phyloP scores from a whole-genome alignment of 2,113 vertebrate genomes.

The Balaenoptera acutorostrata region DNA sequence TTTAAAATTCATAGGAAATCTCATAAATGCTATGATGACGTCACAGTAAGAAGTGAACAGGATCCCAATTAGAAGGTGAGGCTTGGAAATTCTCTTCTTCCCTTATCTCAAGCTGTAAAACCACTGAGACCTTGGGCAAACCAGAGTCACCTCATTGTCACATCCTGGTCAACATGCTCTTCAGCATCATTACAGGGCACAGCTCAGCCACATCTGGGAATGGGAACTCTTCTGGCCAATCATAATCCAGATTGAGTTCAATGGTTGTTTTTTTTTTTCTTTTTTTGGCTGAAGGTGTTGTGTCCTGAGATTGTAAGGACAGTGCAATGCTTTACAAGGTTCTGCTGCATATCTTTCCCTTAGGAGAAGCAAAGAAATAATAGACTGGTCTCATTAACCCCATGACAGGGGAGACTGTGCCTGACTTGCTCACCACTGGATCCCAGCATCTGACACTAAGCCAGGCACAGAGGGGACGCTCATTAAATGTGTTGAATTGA shows the following conservation, averaged over 20 bases:
- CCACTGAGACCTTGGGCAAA: not conserved
- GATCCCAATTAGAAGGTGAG: not conserved
- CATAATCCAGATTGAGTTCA: not conserved
- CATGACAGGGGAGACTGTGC: not conserved
- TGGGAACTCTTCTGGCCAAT: not conserved
- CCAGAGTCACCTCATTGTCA: not conserved
- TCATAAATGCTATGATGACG: not conserved
- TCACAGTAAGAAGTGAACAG: not conserved
- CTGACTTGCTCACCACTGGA: not conserved
- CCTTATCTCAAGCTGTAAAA: not conserved
- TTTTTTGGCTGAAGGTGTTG: not conserved
- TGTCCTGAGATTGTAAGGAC: not conserved
- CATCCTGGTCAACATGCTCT: not conserved
- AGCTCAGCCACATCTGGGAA: not conserved
- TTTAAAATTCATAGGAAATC: not conserved
- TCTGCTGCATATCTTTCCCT: not conserved
- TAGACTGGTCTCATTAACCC: not conserved
- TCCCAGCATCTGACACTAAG: not conserved
- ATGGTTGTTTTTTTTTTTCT: not conserved
- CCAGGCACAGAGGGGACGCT: not conserved
- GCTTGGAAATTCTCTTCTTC: not conserved
- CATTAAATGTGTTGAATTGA: not conserved
- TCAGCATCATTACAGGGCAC: not conserved
- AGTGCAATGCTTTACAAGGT: not conserved
- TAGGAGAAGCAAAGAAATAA: not conserved